Conservation (phyloP, 2,888 invertebrate species). For the Plusia festucae region DNA sequence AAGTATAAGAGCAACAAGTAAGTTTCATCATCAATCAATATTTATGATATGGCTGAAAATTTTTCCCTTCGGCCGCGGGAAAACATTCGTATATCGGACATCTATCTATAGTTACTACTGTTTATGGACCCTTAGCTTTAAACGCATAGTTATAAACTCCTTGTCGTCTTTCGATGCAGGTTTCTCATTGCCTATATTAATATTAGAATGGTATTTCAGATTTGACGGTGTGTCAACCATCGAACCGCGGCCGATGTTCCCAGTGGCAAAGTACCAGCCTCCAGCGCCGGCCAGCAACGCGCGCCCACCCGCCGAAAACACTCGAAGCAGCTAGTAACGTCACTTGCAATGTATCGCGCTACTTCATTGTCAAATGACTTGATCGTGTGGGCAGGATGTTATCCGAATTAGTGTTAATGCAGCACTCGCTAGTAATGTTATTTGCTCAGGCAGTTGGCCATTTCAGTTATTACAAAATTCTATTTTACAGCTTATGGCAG, state of each 20-base stretch:
- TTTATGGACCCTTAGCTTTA: no score
- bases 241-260: slow-evolving; percentile 80
- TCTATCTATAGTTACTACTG: no score
- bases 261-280: slow-evolving; percentile 74
- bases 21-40: slow-evolving; percentile 59
- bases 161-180: background rate
- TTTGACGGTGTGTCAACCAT: slow-evolving; percentile 81
- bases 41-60: no score
- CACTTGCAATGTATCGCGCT: slow-evolving; percentile 16
- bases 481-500: slow-evolving; percentile 16
- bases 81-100: no score
- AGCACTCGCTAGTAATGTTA: slow-evolving; percentile 25
- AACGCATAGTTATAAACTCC: no score
- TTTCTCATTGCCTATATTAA: background rate
- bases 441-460: slow-evolving; percentile 46
- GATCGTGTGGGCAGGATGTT: slow-evolving; percentile 32
- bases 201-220: slow-evolving; percentile 60
- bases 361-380: slow-evolving; percentile 45
- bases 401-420: slow-evolving; percentile 42
- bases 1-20: slow-evolving; percentile 95
- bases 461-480: slow-evolving; percentile 20
- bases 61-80: no score
- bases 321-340: slow-evolving; percentile 65
- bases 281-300: slow-evolving; percentile 61
- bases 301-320: slow-evolving; percentile 55